phyloP scores from a whole-genome alignment of 2,113 vertebrate genomes.

The Leucosticte australis region DNA sequence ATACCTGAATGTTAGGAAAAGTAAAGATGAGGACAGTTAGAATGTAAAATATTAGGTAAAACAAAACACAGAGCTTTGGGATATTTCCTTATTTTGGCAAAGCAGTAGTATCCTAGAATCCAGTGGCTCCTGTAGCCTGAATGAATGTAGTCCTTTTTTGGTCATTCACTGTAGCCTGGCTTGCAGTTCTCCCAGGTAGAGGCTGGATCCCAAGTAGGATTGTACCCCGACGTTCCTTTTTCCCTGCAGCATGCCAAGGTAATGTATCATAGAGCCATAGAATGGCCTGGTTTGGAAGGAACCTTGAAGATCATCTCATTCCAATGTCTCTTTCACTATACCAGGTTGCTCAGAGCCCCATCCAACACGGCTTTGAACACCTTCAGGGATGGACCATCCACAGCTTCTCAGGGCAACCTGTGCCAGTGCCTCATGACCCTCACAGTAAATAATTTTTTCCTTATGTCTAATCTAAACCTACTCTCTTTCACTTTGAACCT shows the following conservation, averaged over 20 bases:
- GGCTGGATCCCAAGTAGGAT: not conserved
- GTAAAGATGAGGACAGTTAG: not conserved
- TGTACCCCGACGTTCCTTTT: not conserved
- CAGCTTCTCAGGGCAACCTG: not conserved
- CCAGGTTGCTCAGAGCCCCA: not conserved
- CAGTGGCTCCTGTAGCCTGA: not conserved
- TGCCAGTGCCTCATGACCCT: not conserved
- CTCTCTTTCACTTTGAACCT: not conserved
- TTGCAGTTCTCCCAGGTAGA: not conserved
- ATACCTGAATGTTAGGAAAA: not conserved
- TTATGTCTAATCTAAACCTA: not conserved
- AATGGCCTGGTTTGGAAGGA: not conserved
- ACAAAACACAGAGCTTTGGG: fast-evolving
- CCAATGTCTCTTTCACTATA: not conserved
- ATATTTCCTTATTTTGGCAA: not conserved
- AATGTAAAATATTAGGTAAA: not conserved
- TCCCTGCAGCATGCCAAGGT: not conserved
- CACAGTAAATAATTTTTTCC: not conserved
- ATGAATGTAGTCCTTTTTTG: not conserved
- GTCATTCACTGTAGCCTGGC: not conserved
- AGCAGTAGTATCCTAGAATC: not conserved
- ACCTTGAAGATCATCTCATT: not conserved
- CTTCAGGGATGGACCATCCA: too few species aligned
- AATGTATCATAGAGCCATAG: not conserved
- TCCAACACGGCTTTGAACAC: not conserved